Conservation (phyloP, 2,113 vertebrate genomes). For the Malurus alboscapulatus region DNA sequence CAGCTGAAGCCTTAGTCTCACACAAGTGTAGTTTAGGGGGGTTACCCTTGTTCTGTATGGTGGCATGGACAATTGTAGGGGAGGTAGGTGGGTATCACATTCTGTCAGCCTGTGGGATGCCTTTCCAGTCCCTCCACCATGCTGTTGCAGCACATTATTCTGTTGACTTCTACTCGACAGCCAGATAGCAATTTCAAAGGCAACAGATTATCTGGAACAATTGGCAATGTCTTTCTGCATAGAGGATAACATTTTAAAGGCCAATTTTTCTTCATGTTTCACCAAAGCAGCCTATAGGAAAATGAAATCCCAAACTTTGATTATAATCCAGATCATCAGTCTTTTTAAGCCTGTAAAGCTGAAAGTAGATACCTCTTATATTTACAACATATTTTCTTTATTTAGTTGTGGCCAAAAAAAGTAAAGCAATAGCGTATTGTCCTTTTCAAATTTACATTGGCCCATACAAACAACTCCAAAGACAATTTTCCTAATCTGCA, state of each 20-base stretch:
- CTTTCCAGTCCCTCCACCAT: not conserved
- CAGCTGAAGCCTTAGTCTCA: not conserved
- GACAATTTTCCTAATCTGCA: not conserved
- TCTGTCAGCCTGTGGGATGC: not conserved
- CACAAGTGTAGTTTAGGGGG: not conserved
- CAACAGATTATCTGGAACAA: not conserved
- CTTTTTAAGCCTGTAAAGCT: conserved; percentile 18
- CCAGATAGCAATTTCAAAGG: not conserved
- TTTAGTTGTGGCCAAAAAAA: conserved; percentile 12
- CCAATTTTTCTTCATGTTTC: not conserved
- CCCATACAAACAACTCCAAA: conserved; percentile 1
- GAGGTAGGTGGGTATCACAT: not conserved
- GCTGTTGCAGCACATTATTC: not conserved
- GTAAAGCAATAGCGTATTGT: not conserved
- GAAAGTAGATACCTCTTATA: conserved; percentile 21
- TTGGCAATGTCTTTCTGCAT: not conserved
- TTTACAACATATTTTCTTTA: conserved; percentile 33
- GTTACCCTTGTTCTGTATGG: rapidly evolving
- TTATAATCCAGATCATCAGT: not conserved
- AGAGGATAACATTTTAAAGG: not conserved
- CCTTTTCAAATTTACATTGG: conserved; percentile 38
- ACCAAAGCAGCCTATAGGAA: conserved; percentile 4
- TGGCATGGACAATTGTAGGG: not conserved
- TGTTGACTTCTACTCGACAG: not conserved
- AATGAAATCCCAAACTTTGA: not conserved